phyloP scores from a whole-genome alignment of 2,113 vertebrate genomes.

The Hemiprocne comata region DNA sequence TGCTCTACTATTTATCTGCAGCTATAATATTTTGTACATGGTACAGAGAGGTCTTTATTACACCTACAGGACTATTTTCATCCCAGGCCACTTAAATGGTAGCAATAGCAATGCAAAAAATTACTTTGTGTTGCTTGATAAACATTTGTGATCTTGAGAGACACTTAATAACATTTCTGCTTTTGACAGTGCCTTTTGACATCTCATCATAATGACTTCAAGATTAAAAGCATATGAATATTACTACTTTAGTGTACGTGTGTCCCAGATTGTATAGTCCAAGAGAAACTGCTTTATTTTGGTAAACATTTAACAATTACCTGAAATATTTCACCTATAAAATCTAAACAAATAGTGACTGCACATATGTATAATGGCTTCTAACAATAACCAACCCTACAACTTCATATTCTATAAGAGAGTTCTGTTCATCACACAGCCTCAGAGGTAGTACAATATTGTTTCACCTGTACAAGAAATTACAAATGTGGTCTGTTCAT shows the following conservation, averaged over 20 bases:
- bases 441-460: not conserved
- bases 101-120: not conserved
- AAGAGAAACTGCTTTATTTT: not conserved
- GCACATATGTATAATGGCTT: not conserved
- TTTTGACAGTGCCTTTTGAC: not conserved
- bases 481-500: not conserved
- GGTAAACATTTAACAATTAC: not conserved
- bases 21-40: not conserved
- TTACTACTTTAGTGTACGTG: not conserved
- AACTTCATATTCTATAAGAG: not conserved
- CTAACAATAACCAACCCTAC: not conserved
- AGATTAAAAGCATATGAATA: not conserved
- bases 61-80: not conserved
- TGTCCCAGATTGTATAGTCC: not conserved
- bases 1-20: constrained; percentile 2
- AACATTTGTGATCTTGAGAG: not conserved
- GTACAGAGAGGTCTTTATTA: constrained; percentile 25
- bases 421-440: not conserved
- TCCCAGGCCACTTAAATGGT: not conserved
- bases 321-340: not conserved
- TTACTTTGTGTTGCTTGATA: not conserved
- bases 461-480: not conserved
- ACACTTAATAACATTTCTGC: not conserved
- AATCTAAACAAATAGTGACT: not conserved
- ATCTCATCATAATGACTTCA: not conserved